phyloP scores from a whole-genome alignment of 1,140 invertebrate genomes.

The Lucilia sericata region DNA sequence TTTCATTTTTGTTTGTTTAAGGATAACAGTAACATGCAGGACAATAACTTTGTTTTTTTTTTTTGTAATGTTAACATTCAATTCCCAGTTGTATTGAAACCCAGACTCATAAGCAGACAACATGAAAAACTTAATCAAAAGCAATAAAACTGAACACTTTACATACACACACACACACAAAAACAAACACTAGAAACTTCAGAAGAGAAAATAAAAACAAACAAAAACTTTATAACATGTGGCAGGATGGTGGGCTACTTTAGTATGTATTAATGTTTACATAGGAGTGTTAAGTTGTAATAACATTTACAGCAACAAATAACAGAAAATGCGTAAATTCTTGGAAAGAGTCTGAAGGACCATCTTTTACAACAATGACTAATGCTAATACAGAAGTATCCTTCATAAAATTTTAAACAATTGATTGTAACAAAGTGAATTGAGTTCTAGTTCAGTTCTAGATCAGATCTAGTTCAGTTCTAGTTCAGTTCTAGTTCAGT shows the following conservation, averaged over 20 bases:
- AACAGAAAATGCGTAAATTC: neutral
- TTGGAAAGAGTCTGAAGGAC: no score
- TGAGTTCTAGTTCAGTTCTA: no score
- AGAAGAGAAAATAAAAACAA: no score
- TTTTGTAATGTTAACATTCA: neutral
- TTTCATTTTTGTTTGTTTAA: neutral
- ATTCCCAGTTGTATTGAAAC: neutral
- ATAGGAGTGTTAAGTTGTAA: neutral
- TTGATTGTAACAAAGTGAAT: no score
- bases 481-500: no score
- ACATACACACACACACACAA: neutral
- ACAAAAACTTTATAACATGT: neutral
- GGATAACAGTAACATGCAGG: no score
- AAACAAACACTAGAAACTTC: neutral
- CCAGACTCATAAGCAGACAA: neutral
- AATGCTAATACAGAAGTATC: no score
- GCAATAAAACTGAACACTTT: neutral
- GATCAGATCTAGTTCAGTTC: no score
- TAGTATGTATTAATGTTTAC: slow-evolving; percentile 6
- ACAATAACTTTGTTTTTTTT: no score
- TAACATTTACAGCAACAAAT: neutral
- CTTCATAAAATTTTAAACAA: no score
- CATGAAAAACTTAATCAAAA: slow-evolving; percentile 12
- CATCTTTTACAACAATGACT: no score
- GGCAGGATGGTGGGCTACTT: neutral